These are phyloP conservation scores for Trachelus iudaicus DNA, from an alignment of 2,888 invertebrate genomes.

Conservation along the genomic window DNA sequence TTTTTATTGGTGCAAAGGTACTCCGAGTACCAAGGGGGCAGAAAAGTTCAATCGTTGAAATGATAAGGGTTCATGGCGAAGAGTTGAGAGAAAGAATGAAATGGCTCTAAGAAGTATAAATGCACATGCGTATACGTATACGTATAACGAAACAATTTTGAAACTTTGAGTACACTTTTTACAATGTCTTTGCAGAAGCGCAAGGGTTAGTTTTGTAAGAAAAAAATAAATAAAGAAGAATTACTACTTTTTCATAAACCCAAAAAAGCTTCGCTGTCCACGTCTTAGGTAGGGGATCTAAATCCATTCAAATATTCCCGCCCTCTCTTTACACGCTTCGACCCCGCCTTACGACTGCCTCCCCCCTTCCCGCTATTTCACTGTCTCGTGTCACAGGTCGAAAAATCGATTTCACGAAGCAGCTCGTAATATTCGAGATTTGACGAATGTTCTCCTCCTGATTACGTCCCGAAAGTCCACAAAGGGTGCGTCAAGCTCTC, in stretches of 20 bases:
- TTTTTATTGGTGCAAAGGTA: not conserved
- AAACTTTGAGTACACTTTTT: not conserved
- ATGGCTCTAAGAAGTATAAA: not conserved
- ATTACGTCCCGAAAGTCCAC: not conserved
- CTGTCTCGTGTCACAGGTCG: not conserved
- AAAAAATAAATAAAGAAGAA: not conserved
- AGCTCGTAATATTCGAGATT: not conserved
- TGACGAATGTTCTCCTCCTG: not conserved
- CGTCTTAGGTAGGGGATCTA: not conserved
- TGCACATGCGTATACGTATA: too few species aligned
- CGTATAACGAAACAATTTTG: not conserved
- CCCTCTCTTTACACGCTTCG: not conserved
- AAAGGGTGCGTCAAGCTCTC: not conserved
- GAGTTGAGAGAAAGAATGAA: not conserved
- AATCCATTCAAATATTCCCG: not conserved
- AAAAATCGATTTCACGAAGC: not conserved
- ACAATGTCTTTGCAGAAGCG: not conserved
- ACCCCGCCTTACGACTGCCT: not conserved
- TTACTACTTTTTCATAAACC: not conserved
- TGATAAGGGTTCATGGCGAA: not conserved
- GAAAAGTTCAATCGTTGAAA: not conserved
- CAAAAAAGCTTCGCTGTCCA: not conserved
- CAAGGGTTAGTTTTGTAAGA: not conserved
- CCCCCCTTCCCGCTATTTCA: not conserved
- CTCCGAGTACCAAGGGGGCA: not conserved